These are phyloP conservation scores for Xyliphius kryptos DNA, from an alignment of 2,113 vertebrate genomes.

Conservation along the genomic window DNA sequence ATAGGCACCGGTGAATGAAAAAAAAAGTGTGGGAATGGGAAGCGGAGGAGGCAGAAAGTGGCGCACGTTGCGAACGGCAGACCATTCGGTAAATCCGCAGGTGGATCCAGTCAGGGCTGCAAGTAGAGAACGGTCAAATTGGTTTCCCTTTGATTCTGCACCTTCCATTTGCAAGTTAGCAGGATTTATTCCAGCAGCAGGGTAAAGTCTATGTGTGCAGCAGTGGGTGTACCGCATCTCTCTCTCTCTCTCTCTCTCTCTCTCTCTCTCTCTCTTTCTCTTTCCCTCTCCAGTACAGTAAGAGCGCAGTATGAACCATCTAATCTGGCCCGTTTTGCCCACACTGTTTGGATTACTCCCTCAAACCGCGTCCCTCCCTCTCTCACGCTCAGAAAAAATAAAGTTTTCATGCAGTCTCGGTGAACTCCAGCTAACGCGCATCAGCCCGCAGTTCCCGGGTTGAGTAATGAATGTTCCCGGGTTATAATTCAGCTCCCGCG, in stretches of 20 bases:
- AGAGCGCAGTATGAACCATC: slow-evolving; percentile 59
- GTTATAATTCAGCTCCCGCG: slow-evolving; percentile 17
- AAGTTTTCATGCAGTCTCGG: slow-evolving; percentile 24
- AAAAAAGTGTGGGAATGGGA: slow-evolving; percentile 51
- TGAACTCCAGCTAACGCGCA: slow-evolving; percentile 24
- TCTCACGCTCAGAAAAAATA: slow-evolving; percentile 44
- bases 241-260: slow-evolving; percentile 47
- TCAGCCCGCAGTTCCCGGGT: slow-evolving; percentile 4
- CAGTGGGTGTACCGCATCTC: slow-evolving; percentile 36
- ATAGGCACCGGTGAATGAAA: slow-evolving; percentile 70
- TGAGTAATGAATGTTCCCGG: slow-evolving; percentile 21
- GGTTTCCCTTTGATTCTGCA: slow-evolving; percentile 29
- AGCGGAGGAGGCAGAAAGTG: slow-evolving; percentile 30
- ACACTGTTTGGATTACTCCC: slow-evolving; percentile 61
- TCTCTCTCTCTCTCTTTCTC: slow-evolving; percentile 47
- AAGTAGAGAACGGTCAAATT: slow-evolving; percentile 21
- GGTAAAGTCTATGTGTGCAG: slow-evolving; percentile 37
- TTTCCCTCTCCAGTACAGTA: slow-evolving; percentile 57
- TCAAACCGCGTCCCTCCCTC: slow-evolving; percentile 68
- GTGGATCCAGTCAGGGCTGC: slow-evolving; percentile 48
- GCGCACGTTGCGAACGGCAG: slow-evolving; percentile 53
- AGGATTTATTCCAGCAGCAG: slow-evolving; percentile 41
- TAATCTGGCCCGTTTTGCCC: slow-evolving; percentile 60
- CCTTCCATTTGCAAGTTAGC: slow-evolving; percentile 42
- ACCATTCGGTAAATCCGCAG: slow-evolving; percentile 42